Evolutionary conservation across 2,797 vertebrate genomes (phyloP).

Genomic region (Pangasius larnaudii): DNA sequence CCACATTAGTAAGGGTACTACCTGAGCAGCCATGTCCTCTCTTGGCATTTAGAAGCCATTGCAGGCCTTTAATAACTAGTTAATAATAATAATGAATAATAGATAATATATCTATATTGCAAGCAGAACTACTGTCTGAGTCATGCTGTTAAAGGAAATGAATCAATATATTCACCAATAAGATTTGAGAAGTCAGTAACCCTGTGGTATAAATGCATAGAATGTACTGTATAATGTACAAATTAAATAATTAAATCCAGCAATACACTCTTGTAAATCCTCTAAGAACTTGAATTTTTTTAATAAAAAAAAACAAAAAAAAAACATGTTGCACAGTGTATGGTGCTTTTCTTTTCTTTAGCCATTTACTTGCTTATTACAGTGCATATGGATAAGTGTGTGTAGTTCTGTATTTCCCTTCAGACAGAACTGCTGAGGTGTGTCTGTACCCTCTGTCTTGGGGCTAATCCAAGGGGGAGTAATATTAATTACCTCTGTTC

Average conservation of each 20-base stretch:
- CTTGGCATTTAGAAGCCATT: not conserved
- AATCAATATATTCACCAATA: not conserved
- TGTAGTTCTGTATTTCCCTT: not conserved
- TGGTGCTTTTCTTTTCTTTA: not conserved
- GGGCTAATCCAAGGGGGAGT: slow-evolving; percentile 20
- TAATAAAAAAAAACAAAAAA: not conserved
- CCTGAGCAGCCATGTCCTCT: not conserved
- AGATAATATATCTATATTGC: not conserved
- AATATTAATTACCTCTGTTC: slow-evolving; percentile 80
- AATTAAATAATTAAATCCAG: not conserved
- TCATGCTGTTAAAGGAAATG: not conserved
- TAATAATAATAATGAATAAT: too few relatives aligned
- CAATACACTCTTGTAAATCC: not conserved
- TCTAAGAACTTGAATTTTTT: not conserved
- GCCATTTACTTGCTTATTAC: not conserved
- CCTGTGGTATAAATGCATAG: not conserved
- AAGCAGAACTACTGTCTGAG: not conserved
- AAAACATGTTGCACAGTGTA: not conserved
- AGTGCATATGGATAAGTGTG: not conserved
- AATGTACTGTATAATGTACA: not conserved
- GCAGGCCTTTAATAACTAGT: not conserved
- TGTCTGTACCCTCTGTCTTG: slow-evolving; percentile 44
- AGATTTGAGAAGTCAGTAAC: not conserved
- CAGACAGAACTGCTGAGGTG: slow-evolving; percentile 57
- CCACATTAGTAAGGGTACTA: not conserved